These are phyloP conservation scores for Bufotes viridis DNA, from an alignment of 2,797 vertebrate species.

Conservation along the genomic window DNA sequence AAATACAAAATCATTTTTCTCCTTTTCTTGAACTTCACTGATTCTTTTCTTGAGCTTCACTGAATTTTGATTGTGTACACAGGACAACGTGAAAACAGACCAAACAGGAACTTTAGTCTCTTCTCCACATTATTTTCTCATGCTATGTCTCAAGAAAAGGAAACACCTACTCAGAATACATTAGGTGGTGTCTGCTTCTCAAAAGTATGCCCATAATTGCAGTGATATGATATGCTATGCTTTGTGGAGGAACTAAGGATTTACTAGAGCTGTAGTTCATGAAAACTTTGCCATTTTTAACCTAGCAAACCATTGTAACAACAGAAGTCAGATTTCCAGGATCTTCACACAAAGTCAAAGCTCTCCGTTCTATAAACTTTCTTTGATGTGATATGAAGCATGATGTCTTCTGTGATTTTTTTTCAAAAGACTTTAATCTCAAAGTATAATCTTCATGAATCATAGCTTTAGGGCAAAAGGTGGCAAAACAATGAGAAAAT, in stretches of 20 bases:
- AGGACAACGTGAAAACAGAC: neutral
- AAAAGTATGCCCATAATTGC: slow-evolving; percentile 7
- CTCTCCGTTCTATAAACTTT: slow-evolving; percentile 42
- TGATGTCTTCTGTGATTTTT: slow-evolving; percentile 18
- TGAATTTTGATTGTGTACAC: neutral
- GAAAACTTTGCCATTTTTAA: slow-evolving; percentile 36
- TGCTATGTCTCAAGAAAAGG: slow-evolving; percentile 1
- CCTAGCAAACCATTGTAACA: slow-evolving; percentile 22
- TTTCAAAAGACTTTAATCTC: slow-evolving; percentile 36
- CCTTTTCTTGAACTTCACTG: too few species aligned
- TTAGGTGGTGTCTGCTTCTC: neutral
- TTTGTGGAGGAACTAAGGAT: slow-evolving; percentile 10
- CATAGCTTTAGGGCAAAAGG: neutral
- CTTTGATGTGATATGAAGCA: slow-evolving; percentile 48
- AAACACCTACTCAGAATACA: slow-evolving; percentile 15
- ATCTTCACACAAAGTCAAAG: slow-evolving; percentile 32
- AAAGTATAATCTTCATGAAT: slow-evolving; percentile 47
- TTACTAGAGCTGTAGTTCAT: slow-evolving; percentile 15
- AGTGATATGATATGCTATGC: neutral
- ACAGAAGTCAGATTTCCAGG: slow-evolving; percentile 46
- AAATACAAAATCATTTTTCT: neutral
- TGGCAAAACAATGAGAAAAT: slow-evolving; percentile 14
- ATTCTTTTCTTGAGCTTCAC: neutral
- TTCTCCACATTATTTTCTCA: slow-evolving; percentile 15
- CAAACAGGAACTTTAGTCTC: neutral